These are phyloP conservation scores for Buathra laborator DNA, from an alignment of 2,888 invertebrate species.

Conservation along the genomic window DNA sequence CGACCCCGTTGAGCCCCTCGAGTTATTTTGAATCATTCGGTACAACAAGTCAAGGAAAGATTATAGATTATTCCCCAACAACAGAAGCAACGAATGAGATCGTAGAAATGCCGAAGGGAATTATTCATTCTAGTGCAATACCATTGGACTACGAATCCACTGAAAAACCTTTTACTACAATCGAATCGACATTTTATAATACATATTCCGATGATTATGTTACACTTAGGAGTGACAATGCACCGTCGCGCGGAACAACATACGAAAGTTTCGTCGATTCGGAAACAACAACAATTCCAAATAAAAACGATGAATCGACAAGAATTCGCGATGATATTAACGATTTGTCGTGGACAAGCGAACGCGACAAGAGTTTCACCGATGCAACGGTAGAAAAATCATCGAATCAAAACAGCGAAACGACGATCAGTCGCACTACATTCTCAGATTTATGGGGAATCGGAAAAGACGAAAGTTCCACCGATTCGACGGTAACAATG, in stretches of 20 bases:
- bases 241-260: neutral
- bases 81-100: neutral
- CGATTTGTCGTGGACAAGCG: neutral
- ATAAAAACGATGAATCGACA: neutral
- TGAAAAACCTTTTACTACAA: neutral
- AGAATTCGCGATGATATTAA: neutral
- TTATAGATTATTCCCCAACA: neutral
- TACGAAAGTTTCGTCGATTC: neutral
- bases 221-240: neutral
- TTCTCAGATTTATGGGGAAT: neutral
- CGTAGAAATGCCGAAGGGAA: neutral
- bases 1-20: neutral
- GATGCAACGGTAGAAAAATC: neutral
- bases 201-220: neutral
- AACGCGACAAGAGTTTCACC: neutral
- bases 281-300: neutral
- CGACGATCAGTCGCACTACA: no score
- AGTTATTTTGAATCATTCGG: neutral
- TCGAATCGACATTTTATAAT: neutral
- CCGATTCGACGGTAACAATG: conserved; percentile 4
- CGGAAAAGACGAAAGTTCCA: neutral
- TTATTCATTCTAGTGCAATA: neutral
- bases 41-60: neutral
- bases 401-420: neutral
- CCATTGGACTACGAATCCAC: neutral